A percentile compares a stretch with the other conserved stretches of the same genome.
phyloP scores from a whole-genome alignment of 2,797 vertebrate genomes.

The Diceros bicornis region DNA sequence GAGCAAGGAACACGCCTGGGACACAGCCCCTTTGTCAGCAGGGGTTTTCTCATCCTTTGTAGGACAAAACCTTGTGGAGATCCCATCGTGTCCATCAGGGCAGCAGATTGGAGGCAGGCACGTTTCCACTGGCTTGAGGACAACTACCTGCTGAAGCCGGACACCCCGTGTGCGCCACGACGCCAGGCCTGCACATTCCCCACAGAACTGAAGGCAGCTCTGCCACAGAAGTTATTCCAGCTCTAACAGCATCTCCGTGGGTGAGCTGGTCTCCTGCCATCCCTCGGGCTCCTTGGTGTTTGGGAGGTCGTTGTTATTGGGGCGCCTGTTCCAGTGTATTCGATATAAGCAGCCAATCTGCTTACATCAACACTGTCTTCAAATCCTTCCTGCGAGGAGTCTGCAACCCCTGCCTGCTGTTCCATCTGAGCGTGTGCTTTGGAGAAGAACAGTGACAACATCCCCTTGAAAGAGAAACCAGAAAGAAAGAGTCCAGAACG shows the following conservation, averaged over 20 bases:
- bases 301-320: background rate
- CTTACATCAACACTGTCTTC: conserved; percentile 60
- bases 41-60: background rate
- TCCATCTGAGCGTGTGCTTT: conserved; percentile 50
- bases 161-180: background rate
- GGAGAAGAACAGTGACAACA: conserved; percentile 42
- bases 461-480: conserved; percentile 75
- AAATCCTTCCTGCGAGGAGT: conserved; percentile 52
- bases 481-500: conserved; percentile 58
- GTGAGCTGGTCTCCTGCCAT: conserved; percentile 70
- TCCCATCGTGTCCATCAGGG: background rate
- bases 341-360: conserved; percentile 38
- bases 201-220: conserved; percentile 49
- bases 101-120: background rate
- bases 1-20: background rate
- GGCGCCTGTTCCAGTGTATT: background rate
- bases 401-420: conserved; percentile 66
- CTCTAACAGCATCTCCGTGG: background rate
- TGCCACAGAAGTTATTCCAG: conserved; percentile 75
- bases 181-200: background rate
- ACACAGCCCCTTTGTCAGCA: background rate
- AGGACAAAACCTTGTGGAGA: background rate
- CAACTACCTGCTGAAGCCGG: conserved; percentile 33
- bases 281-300: background rate
- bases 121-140: background rate